phyloP scores from a whole-genome alignment of 2,797 vertebrate species.

The Pangasius mekongensis region DNA sequence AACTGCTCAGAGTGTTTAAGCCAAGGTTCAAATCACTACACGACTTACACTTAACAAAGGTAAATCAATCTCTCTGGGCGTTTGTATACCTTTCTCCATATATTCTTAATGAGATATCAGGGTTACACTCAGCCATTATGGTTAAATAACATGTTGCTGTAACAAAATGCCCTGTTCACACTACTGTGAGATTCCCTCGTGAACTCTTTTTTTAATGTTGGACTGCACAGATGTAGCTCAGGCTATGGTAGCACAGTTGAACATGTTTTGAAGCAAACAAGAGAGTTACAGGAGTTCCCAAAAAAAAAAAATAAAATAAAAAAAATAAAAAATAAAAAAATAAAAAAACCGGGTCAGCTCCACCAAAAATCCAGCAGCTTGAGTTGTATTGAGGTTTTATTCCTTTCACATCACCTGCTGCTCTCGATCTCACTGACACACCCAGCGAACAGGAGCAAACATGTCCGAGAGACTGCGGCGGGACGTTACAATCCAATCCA shows the following conservation, averaged over 20 bases:
- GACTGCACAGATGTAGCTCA: background rate
- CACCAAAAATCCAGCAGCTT: background rate
- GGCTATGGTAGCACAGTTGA: background rate
- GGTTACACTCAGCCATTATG: background rate
- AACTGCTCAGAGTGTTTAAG: conserved; percentile 29
- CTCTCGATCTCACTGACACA: conserved; percentile 6
- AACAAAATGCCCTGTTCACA: conserved; percentile 24
- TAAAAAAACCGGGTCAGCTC: background rate
- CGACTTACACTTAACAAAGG: conserved; percentile 49
- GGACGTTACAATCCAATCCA: conserved; percentile 7
- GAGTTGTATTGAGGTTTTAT: background rate
- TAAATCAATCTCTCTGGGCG: conserved; percentile 3
- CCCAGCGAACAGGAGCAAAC: conserved; percentile 24
- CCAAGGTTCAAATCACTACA: conserved; percentile 59
- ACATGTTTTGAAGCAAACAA: background rate
- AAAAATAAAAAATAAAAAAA: background rate
- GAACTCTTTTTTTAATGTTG: background rate
- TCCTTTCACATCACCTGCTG: conserved; percentile 22
- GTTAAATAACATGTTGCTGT: conserved; percentile 1
- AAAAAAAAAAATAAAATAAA: background rate
- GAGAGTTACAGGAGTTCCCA: background rate
- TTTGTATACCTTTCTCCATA: background rate
- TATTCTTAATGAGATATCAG: background rate
- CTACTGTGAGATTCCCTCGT: conserved; percentile 1
- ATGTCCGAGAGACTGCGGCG: conserved; percentile 12